Base-by-base conservation (phyloP, 2,113 vertebrate species). In the Vidua chalybeata region DNA sequence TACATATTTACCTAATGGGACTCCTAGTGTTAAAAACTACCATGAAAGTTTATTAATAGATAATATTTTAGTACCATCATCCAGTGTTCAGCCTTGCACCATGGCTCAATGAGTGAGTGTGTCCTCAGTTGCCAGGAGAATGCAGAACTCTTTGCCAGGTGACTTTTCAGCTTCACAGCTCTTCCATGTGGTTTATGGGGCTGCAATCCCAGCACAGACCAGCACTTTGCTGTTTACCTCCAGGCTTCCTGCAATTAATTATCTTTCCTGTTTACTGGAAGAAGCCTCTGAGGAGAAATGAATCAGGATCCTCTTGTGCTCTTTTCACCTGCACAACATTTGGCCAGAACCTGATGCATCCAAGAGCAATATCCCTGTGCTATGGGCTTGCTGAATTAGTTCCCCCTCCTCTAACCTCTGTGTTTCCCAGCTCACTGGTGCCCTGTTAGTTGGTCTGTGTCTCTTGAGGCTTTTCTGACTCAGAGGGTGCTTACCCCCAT, bases 341-440 rank as follows among this genome's bases (percentile, higher is more conserved):
- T 33, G 84, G 23, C 27, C 51, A 74, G 45, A 77, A 55, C 48
- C n/a, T 35, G 19, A 27, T 51, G 45, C 28, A 48, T n/a, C 30
- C 52, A 30, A 24, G 23, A 62, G 30, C 69, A 69, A 37, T 13
- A 80, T 5, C 10, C 8, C n/a, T 37, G 37, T 31, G 33, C 33
- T 26, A 24, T 9, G 33, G 55, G 14, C 10, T 8, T 39, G 45
- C 9, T 43, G 58, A 72, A 35, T 79, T 20, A 68, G 26, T 9
- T 48, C 4, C 4, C 6, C 0, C 4, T 26, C 13, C 54, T 52
- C 37, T 39, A 35, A 31, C 11, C 13, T 63, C 23, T 0, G 0
- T 35, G 15, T 49, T 87, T 73, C 43, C 46, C 67, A 88, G 54
- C 22, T 54, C 37, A 9, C 20, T 46, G 37, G 10, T 51, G 22